phyloP scores from a whole-genome alignment of 2,113 vertebrate species.

The Pollimyrus isidori region DNA sequence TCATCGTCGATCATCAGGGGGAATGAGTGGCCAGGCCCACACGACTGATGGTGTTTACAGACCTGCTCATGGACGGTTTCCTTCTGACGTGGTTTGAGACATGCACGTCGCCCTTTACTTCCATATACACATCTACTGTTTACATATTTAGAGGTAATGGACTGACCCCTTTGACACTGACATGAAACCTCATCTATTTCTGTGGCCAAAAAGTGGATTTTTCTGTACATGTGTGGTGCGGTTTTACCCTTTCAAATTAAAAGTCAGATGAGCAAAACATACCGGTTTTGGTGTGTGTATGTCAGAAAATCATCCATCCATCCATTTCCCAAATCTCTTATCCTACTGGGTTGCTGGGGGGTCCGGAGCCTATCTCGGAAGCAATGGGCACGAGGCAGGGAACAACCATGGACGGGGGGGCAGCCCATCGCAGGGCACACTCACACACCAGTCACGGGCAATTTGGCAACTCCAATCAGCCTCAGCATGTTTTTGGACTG shows the following conservation, averaged over 20 bases:
- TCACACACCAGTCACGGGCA: no score
- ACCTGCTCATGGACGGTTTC: not conserved
- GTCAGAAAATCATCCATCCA: not conserved
- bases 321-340: no score
- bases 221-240: not conserved
- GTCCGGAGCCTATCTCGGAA: no score
- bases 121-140: not conserved
- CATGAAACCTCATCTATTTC: not conserved
- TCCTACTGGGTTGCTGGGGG: no score
- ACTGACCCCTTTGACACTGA: not conserved
- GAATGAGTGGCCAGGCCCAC: not conserved
- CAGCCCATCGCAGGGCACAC: no score
- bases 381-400: no score
- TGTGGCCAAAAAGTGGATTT: not conserved
- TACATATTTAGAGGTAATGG: not conserved
- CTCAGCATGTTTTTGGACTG: no score
- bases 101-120: not conserved
- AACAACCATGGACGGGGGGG: no score
- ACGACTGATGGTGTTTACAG: not conserved
- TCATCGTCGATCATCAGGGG: not conserved
- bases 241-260: not conserved
- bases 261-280: not conserved
- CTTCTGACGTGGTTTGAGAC: not conserved
- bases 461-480: no score
- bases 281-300: not conserved